Percentiles rank a stretch among this genome's conserved stretches.
Evolutionary conservation across 2,888 invertebrate genomes (phyloP).

Genomic region (Petrolisthes manimaculis): DNA sequence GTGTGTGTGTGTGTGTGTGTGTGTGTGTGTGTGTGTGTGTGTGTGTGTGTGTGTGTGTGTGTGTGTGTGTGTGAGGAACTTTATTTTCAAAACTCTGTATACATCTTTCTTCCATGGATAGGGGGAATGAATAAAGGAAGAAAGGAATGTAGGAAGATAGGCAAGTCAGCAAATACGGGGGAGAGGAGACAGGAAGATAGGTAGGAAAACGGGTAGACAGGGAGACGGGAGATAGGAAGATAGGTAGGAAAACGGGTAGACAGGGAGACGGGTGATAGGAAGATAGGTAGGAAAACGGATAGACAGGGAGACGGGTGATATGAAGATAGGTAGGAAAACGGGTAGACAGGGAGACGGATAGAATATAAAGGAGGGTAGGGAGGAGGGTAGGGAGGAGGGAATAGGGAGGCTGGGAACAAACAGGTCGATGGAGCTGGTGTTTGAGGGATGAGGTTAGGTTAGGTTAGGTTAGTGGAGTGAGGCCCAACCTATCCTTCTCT

Average conservation of each 20-base stretch:
- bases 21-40: not conserved
- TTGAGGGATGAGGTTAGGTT: not conserved
- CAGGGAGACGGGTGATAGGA: not conserved
- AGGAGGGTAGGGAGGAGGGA: not conserved
- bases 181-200: not conserved
- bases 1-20: not conserved
- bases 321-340: not conserved
- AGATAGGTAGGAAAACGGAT: not conserved
- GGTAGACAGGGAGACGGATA: not conserved
- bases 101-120: not conserved
- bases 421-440: slow-evolving; percentile 10
- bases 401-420: not conserved
- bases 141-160: not conserved
- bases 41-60: not conserved
- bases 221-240: not conserved
- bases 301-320: not conserved
- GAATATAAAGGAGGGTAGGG: not conserved
- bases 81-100: not conserved
- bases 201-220: not conserved
- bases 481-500: not conserved
- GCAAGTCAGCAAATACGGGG: not conserved
- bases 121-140: not conserved
- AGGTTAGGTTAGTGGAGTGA: too few relatives aligned
- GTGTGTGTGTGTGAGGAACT: not conserved
- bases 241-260: not conserved